A percentile compares a stretch with the other conserved stretches of the same genome.
Evolutionary conservation across 2,888 invertebrate genomes (phyloP).

Genomic region (Heliconius erato): DNA sequence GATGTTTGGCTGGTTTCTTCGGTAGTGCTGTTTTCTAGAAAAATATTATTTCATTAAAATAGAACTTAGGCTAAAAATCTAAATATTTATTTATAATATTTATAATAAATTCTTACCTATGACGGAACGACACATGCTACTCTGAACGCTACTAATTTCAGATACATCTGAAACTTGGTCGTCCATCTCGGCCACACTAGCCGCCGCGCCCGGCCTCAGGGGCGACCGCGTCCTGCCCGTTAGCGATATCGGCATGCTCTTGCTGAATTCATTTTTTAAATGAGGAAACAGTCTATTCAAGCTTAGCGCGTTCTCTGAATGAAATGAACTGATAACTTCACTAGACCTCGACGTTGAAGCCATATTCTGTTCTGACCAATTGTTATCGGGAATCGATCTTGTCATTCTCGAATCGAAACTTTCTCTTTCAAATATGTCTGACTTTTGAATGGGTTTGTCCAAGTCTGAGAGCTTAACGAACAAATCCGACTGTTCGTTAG

Average conservation of each 20-base stretch:
- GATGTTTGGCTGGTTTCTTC: conserved; percentile 74
- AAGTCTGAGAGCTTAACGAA: conserved; percentile 93
- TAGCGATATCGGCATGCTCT: conserved; percentile 78
- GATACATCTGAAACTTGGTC: conserved; percentile 84
- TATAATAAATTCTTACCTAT: conserved; percentile 68
- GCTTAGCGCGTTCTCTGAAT: conserved; percentile 85
- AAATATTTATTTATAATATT: not conserved
- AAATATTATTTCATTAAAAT: conserved; percentile 46
- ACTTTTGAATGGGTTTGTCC: conserved; percentile 87
- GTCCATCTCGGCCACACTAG: conserved; percentile 72
- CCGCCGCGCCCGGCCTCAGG: conserved; percentile 60
- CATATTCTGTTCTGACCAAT: conserved; percentile 86
- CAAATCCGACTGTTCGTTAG: conserved; percentile 62
- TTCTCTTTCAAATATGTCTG: conserved; percentile 60
- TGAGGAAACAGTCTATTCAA: conserved; percentile 88
- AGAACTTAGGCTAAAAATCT: not conserved
- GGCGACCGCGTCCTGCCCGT: conserved; percentile 69
- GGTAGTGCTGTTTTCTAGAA: conserved; percentile 73
- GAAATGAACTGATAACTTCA: conserved; percentile 86
- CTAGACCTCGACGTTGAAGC: conserved; percentile 87
- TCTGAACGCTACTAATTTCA: conserved; percentile 84
- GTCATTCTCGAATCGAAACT: conserved; percentile 86
- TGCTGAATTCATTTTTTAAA: conserved; percentile 80
- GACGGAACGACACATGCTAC: conserved; percentile 85
- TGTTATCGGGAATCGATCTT: conserved; percentile 89